phyloP scores from a whole-genome alignment of 2,888 invertebrate species.

The Onthophagus sagittarius region DNA sequence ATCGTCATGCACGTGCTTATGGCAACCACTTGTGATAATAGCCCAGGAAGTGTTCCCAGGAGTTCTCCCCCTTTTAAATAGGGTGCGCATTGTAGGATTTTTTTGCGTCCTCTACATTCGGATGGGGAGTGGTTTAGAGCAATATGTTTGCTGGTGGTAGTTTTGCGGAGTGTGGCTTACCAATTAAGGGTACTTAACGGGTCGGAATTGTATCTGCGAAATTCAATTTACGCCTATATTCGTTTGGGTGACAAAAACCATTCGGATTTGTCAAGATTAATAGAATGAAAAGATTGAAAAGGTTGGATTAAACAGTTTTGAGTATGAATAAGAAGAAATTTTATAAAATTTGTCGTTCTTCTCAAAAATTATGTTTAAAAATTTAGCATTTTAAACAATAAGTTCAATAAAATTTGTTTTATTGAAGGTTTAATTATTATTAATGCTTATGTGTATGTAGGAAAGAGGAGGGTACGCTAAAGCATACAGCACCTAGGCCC shows the following conservation, averaged over 20 bases:
- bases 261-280: not conserved
- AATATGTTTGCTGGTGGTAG: conserved; percentile 40
- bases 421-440: too few relatives aligned
- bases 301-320: not conserved
- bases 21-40: conserved; percentile 25
- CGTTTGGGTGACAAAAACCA: not conserved
- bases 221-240: conserved; percentile 1
- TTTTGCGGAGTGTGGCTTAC: conserved; percentile 46
- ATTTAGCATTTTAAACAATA: too few relatives aligned
- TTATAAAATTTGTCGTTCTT: too few relatives aligned
- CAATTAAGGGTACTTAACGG: conserved; percentile 43
- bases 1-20: conserved; percentile 1
- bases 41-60: conserved; percentile 30
- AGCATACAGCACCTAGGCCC: too few relatives aligned
- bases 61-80: conserved; percentile 37
- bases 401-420: too few relatives aligned
- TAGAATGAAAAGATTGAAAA: not conserved
- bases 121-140: conserved; percentile 15
- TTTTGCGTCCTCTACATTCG: not conserved
- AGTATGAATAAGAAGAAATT: too few relatives aligned
- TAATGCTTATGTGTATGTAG: too few relatives aligned
- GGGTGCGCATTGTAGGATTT: conserved; percentile 43
- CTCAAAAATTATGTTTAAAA: too few relatives aligned
- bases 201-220: conserved; percentile 1
- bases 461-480: too few relatives aligned